Evolutionary conservation across 1,140 invertebrate genomes (phyloP), one percentile per base, ranked within the genome.

Genomic region (Drosophila pachea): DNA sequence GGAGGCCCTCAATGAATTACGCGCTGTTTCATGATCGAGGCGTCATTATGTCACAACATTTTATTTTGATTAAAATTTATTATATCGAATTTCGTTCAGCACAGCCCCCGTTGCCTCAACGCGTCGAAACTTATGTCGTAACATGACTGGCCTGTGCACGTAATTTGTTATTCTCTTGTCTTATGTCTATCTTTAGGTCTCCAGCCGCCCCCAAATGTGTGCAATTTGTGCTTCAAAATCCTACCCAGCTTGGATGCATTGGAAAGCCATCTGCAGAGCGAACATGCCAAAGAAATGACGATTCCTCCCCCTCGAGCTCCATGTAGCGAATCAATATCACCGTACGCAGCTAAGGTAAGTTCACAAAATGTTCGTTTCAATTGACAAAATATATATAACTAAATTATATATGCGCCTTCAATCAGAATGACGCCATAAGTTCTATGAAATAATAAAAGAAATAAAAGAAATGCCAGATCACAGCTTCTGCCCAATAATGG

Each of bases 171-270:
- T 11, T 38, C 36, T 38, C 12, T 66, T 48, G 38, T 38, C 47
- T 38, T 22, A 22, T 22, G 14, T 42, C 43, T 35, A 33, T 52
- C 38, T 65, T 7, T 55, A 88, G 87, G 87, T 55, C 74, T 89
- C 52, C 87, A 87, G 52, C 75, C 84, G 62, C 83, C 81, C 58
- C 76, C 87, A 55, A 74, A 88, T 75, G 99, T 98, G 78, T 99
- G 98, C 92, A 96, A 97, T 91, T 94, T 99, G 89, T 99, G 97
- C 93, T 97, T 96, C 93, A 98, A 98, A 92, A 97, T 97, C 69
- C 99, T 99, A 91, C 97, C 97, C 78, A 99, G 97, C 92, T 93
- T 98, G 90, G 97, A 97, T 63, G 97, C 97, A 60, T 92, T 99
- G 86, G 97, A 99, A 91, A 98, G 98, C 89, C 97, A 99, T 92